These are phyloP conservation scores for Patiria miniata DNA, from an alignment of 35 echinoderm and acorn worm genomes.

Conservation along the genomic window DNA sequence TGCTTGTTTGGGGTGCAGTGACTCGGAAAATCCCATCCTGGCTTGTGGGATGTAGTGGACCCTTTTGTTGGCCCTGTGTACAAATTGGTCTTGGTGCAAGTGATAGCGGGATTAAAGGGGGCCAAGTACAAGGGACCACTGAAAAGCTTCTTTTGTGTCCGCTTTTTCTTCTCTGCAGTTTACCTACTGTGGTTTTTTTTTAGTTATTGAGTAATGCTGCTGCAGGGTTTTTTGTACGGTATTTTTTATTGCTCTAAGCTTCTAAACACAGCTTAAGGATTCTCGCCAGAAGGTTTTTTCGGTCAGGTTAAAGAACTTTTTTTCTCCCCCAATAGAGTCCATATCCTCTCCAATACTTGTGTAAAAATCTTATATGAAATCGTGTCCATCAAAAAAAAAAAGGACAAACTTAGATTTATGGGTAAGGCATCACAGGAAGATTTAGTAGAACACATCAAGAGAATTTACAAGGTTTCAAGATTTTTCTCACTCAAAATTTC, in stretches of 20 bases:
- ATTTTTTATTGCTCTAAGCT: slow-evolving; percentile 18
- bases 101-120: not conserved
- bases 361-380: not conserved
- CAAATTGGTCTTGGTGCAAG: slow-evolving; percentile 15
- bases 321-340: no score
- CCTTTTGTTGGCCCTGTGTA: slow-evolving; percentile 1
- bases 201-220: no score
- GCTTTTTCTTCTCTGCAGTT: not conserved
- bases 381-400: not conserved
- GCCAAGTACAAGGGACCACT: not conserved
- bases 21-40: not conserved
- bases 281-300: not conserved
- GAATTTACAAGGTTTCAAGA: no score
- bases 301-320: not conserved
- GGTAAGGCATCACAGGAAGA: not conserved
- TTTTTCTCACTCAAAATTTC: not conserved
- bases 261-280: not conserved
- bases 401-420: not conserved
- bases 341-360: no score
- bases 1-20: not conserved
- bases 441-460: not conserved
- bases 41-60: not conserved
- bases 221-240: not conserved
- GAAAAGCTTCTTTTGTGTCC: not conserved
- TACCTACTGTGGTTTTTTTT: not conserved